phyloP scores from a whole-genome alignment of 2,888 invertebrate genomes.

The Mythimna pallens region DNA sequence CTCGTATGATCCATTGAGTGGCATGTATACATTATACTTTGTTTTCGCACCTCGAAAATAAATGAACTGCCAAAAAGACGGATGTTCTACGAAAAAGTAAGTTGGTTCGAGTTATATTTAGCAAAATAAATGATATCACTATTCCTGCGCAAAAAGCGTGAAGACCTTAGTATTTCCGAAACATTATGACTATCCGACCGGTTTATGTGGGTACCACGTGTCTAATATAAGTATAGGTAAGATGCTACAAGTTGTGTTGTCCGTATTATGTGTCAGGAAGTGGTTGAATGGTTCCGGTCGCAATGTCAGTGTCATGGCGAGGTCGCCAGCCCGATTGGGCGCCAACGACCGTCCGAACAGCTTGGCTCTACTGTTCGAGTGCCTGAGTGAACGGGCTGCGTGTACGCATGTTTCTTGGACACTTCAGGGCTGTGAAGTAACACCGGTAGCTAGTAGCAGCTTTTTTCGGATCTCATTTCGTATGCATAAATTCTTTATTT shows the following conservation, averaged over 20 bases:
- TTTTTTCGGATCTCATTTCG: constrained; percentile 16
- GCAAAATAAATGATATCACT: constrained; percentile 51
- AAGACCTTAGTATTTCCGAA: constrained; percentile 50
- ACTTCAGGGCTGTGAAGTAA: constrained; percentile 52
- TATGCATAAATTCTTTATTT: constrained; percentile 8
- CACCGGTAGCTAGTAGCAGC: constrained; percentile 30
- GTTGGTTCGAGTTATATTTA: constrained; percentile 26
- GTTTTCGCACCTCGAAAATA: constrained; percentile 7
- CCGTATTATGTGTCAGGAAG: constrained; percentile 78
- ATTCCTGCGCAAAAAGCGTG: constrained; percentile 52
- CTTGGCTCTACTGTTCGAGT: constrained; percentile 2
- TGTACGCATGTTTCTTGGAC: constrained; percentile 32
- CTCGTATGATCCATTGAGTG: constrained; percentile 23
- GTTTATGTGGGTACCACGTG: constrained; percentile 41
- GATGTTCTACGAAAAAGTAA: constrained; percentile 40
- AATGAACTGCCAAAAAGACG: constrained; percentile 31
- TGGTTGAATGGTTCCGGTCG: constrained; percentile 78
- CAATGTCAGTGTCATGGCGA: constrained; percentile 86
- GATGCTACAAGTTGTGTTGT: constrained; percentile 59
- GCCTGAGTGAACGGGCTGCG: constrained; percentile 38
- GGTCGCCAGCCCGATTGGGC: constrained; percentile 76
- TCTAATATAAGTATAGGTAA: constrained; percentile 52
- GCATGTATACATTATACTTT: constrained; percentile 29
- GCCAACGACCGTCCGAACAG: constrained; percentile 68
- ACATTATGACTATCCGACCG: constrained; percentile 37